Evolutionary conservation across 2,113 vertebrate species (phyloP).

Genomic region (Larimichthys crocea): DNA sequence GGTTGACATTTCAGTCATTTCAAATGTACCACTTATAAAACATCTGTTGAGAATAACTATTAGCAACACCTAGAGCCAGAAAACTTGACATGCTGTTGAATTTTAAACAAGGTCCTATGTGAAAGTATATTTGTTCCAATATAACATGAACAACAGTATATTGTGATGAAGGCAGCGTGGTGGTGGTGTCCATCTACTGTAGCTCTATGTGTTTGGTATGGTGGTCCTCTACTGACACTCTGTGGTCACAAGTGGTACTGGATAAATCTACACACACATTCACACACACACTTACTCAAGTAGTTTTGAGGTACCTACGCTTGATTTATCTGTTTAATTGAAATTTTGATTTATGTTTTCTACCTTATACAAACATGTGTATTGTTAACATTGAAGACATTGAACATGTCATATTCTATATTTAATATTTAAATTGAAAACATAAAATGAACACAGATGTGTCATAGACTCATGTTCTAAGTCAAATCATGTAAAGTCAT

Average conservation of each 20-base stretch:
- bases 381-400: no score
- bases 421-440: no score
- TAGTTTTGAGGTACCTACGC: no score
- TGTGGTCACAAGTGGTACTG: constrained; percentile 44
- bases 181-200: not conserved
- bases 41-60: not conserved
- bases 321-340: no score
- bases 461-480: no score
- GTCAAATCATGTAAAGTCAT: no score
- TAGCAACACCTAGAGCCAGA: not conserved
- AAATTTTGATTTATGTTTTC: no score
- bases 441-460: no score
- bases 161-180: not conserved
- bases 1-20: not conserved
- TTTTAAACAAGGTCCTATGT: not conserved
- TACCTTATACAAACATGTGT: no score
- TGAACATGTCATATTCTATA: no score
- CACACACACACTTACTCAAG: not conserved
- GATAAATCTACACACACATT: not conserved
- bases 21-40: not conserved
- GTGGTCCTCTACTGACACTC: constrained; percentile 45
- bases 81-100: not conserved
- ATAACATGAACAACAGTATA: not conserved
- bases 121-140: not conserved
- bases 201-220: not conserved